These are phyloP conservation scores for Campylomormyrus tamandua DNA, from an alignment of 2,113 vertebrate species.

Conservation along the genomic window DNA sequence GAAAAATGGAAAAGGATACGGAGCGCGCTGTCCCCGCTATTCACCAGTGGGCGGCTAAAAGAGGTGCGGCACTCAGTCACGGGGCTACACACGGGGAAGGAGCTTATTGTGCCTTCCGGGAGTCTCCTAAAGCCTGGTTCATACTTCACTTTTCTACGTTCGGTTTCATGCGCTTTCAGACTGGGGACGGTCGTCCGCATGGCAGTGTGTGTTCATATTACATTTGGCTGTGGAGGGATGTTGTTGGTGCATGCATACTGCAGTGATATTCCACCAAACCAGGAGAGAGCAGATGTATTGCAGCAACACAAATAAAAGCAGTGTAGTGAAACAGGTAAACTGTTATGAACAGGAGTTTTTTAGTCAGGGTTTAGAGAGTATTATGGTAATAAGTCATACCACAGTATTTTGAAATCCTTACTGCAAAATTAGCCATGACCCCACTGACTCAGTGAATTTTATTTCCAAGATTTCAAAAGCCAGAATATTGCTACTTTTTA, in stretches of 20 bases:
- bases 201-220: not conserved
- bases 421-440: too few relatives aligned
- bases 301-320: not conserved
- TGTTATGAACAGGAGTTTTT: too few relatives aligned
- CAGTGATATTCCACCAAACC: not conserved
- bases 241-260: not conserved
- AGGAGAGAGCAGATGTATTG: not conserved
- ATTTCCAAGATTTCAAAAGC: too few relatives aligned
- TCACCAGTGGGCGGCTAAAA: constrained; percentile 63
- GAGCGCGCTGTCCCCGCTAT: constrained; percentile 55
- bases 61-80: constrained; percentile 39
- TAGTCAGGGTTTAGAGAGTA: too few relatives aligned
- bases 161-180: not conserved
- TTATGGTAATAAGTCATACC: too few relatives aligned
- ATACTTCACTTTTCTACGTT: not conserved
- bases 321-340: too few relatives aligned
- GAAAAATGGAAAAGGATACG: constrained; percentile 63
- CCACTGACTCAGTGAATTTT: too few relatives aligned
- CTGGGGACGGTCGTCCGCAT: not conserved
- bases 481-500: too few relatives aligned
- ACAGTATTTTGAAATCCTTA: too few relatives aligned
- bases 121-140: not conserved
- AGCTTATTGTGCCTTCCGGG: not conserved
- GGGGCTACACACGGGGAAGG: not conserved
- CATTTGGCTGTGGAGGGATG: not conserved